Conservation (phyloP, 2,888 invertebrate species). For the Trisateles emortualis region DNA sequence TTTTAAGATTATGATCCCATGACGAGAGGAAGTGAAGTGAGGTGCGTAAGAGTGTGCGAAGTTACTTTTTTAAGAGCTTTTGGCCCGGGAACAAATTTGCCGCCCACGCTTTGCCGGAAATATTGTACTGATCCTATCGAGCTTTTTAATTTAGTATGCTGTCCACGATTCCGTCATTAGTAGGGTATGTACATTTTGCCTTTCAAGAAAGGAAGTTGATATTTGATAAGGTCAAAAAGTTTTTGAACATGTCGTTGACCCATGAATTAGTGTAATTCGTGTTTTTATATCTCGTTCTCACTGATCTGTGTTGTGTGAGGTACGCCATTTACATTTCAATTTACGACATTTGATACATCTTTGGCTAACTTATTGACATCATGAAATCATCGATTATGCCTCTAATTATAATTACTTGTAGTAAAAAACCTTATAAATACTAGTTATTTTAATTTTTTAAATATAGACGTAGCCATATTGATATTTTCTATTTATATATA, state of each 20-base stretch:
- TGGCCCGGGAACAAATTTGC: conserved; percentile 63
- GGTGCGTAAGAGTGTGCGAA: conserved; percentile 73
- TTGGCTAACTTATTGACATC: neutral
- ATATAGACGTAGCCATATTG: no score
- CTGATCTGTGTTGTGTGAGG: conserved; percentile 25
- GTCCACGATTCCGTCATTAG: conserved; percentile 83
- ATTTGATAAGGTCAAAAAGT: conserved; percentile 64
- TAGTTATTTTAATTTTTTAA: no score
- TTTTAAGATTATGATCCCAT: conserved; percentile 62
- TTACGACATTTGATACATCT: neutral
- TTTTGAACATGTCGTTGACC: conserved; percentile 59
- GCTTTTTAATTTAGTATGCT: conserved; percentile 64
- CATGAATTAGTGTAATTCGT: conserved; percentile 31
- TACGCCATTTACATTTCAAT: conserved; percentile 14
- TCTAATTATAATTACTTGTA: no score
- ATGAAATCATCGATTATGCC: no score
- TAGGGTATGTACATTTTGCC: conserved; percentile 73
- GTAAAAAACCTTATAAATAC: no score
- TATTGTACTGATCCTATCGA: conserved; percentile 76
- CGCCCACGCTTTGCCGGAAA: conserved; percentile 81
- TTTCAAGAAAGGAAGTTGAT: conserved; percentile 70
- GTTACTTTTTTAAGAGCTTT: conserved; percentile 65
- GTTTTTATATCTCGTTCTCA: conserved; percentile 25
- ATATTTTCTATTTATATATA: no score
- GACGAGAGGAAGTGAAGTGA: conserved; percentile 66